Percentiles rank a stretch among this genome's conserved stretches.
These are phyloP conservation scores for Chamaea fasciata DNA, from an alignment of 2,113 vertebrate species.

Conservation along the genomic window DNA sequence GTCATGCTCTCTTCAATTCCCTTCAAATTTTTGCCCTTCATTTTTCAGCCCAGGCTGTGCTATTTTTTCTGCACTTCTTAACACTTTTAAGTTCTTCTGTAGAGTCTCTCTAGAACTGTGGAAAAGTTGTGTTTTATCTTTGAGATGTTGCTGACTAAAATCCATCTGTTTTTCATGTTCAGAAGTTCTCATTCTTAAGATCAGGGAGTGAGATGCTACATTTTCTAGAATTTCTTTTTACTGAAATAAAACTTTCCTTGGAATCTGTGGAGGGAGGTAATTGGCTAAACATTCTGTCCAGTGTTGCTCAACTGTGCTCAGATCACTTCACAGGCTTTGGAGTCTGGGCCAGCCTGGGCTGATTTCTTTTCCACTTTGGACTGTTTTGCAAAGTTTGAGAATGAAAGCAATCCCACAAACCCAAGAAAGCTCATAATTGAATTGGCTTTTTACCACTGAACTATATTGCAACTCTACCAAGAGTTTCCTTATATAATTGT, in stretches of 20 bases:
- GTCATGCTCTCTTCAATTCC: background rate
- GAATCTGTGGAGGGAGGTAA: background rate
- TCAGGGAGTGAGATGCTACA: background rate
- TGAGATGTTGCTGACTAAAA: conserved; percentile 12
- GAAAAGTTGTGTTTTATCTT: background rate
- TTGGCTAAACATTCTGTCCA: conserved; percentile 17
- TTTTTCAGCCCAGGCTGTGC: background rate
- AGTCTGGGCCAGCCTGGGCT: background rate
- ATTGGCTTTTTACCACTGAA: background rate
- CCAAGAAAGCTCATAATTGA: background rate
- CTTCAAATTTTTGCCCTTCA: background rate
- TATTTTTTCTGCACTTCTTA: background rate
- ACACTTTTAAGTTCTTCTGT: background rate
- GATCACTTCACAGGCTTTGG: background rate
- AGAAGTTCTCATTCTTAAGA: background rate
- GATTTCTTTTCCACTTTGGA: conserved; percentile 47
- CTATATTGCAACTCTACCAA: background rate
- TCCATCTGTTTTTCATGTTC: background rate
- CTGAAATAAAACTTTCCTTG: conserved; percentile 19
- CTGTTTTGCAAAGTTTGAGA: background rate
- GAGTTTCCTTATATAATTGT: background rate
- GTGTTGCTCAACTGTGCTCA: conserved; percentile 38
- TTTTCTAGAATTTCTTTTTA: background rate
- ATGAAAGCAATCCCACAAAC: conserved; percentile 34
- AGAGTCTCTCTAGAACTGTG: background rate